Base-by-base conservation (phyloP, 2,797 vertebrate species). In the Masticophis lateralis region DNA sequence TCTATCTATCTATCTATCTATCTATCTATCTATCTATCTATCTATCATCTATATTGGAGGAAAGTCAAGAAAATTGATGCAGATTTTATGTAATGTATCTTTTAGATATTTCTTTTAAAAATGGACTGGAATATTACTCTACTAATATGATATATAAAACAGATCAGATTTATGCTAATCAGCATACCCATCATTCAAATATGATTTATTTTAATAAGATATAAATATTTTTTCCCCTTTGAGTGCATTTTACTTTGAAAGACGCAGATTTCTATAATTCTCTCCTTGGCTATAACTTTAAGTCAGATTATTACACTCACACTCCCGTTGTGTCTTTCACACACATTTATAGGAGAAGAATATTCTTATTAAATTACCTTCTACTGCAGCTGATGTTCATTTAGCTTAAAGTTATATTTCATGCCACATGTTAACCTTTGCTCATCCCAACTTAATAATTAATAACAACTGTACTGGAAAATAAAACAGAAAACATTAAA, bases 331-430 rank as follows among this genome's bases (percentile, higher is more conserved):
- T 57, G 28, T 87, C 55, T 28, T 56, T 32, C 28, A 56, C 28
- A 1, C 86, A 56, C 14, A 56, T 96, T 97, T 96, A 94, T 97
- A 95, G 96, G 95, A 90, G 94, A 90, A 94, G 86, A 89, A 94
- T 60, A 11, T 91, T 96, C 63, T 94, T 96, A 93, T 97, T 96
- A 97, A 97, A 96, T 89, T 96, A 83, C 74, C 96, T 96, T 92
- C 92, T 91, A 96, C 94, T 90, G 89, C 94, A 43, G 90, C 43
- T 96, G 93, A 96, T 94, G 89, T 28, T 89, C 86, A 53, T 51
- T 94, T 90, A 9, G 92, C 94, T 91, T 93, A 47, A 92, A 95
- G 6, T 37, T 95, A 0, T 94, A 14, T 95, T 95, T 97, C 95
- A 95, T 95, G 83, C 32, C 94, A 43, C 22, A 88, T 10, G 4